phyloP scores from a whole-genome alignment of 2,888 invertebrate genomes.

The Hedychridium roseum region DNA sequence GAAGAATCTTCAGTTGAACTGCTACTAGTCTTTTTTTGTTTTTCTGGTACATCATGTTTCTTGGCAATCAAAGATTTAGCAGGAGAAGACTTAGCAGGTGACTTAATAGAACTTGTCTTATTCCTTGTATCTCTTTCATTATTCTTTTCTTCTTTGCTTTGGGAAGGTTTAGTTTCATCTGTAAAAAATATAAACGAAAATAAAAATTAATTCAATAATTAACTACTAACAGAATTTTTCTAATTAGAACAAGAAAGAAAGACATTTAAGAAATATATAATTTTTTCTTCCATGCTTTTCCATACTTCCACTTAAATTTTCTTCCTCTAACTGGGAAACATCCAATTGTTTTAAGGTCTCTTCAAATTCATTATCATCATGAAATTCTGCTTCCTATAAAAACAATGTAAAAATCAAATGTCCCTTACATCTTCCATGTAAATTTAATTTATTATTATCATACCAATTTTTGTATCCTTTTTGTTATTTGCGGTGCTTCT shows the following conservation, averaged over 20 bases:
- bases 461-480: conserved; percentile 24
- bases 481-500: conserved; percentile 62
- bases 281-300: conserved; percentile 2
- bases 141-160: conserved; percentile 15
- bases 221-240: neutral
- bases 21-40: conserved; percentile 11
- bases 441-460: conserved; percentile 20
- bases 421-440: neutral
- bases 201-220: neutral
- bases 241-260: neutral
- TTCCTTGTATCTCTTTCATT: conserved; percentile 17
- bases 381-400: conserved; percentile 64
- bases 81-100: neutral
- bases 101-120: neutral
- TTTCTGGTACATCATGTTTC: conserved; percentile 3
- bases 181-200: neutral
- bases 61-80: neutral
- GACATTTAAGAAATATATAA: no score
- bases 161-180: conserved; percentile 10
- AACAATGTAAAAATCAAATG: conserved; percentile 1
- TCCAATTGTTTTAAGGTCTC: conserved; percentile 74
- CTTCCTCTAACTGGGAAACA: conserved; percentile 56
- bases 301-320: conserved; percentile 43
- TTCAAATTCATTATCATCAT: conserved; percentile 75
- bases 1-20: conserved; percentile 17